A percentile compares a stretch with the other conserved stretches of the same genome.
phyloP scores from a whole-genome alignment of 2,797 vertebrate genomes.

The Gallinago stenura region DNA sequence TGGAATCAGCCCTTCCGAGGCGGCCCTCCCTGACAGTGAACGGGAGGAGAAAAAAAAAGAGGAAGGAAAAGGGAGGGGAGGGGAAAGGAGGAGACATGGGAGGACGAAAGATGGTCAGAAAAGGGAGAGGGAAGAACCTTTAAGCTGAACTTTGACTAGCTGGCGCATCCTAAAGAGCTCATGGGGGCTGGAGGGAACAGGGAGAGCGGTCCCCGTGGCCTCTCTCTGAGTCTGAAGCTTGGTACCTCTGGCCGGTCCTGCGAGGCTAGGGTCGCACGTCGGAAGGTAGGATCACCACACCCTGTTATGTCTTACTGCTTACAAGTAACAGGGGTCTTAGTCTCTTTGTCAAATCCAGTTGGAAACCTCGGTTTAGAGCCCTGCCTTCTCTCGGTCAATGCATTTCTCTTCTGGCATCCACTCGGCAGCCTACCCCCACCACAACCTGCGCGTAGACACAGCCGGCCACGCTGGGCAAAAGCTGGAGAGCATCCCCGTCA shows the following conservation, averaged over 20 bases:
- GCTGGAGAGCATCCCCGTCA: background rate
- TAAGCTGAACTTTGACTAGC: slow-evolving; percentile 68
- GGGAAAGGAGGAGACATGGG: slow-evolving; percentile 72
- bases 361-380: background rate
- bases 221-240: background rate
- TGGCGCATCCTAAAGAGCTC: slow-evolving; percentile 8
- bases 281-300: slow-evolving; percentile 70
- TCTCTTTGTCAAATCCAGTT: slow-evolving; percentile 5
- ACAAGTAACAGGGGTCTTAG: slow-evolving; percentile 56
- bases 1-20: slow-evolving; percentile 70
- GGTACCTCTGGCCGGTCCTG: background rate
- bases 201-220: background rate
- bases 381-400: slow-evolving; percentile 13
- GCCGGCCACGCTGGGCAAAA: background rate
- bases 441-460: background rate
- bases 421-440: slow-evolving; percentile 5
- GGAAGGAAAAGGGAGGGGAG: slow-evolving; percentile 55
- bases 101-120: slow-evolving; percentile 75
- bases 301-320: slow-evolving; percentile 75
- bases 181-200: background rate
- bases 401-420: background rate
- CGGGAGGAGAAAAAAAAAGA: slow-evolving; percentile 75
- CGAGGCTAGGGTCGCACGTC: background rate
- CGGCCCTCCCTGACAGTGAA: slow-evolving; percentile 72
- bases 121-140: slow-evolving; percentile 75